A percentile compares a stretch with the other conserved stretches of the same genome.
phyloP scores from a whole-genome alignment of 2,113 vertebrate genomes.

The Anas platyrhynchos region DNA sequence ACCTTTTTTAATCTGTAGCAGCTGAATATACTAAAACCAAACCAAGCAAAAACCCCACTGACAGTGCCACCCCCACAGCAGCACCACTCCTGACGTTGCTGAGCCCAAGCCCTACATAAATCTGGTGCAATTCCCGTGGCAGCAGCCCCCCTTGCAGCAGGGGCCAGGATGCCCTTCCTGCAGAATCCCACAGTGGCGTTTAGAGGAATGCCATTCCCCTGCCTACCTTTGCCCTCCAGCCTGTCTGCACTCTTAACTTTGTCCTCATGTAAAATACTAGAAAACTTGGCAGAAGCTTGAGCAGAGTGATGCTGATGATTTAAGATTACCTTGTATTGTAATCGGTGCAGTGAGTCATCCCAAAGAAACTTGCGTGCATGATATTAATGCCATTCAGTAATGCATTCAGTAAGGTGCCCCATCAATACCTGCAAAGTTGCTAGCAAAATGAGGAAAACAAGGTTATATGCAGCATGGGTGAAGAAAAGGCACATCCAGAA shows the following conservation, averaged over 20 bases:
- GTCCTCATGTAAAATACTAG: background rate
- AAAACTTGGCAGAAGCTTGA: background rate
- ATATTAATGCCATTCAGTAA: background rate
- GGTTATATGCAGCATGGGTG: fast-evolving
- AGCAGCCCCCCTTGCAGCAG: background rate
- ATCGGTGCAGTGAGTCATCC: background rate
- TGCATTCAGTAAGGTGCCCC: background rate
- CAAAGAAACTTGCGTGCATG: background rate
- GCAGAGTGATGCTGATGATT: background rate
- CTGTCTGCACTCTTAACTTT: background rate
- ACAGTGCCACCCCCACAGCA: background rate
- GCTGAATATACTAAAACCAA: background rate
- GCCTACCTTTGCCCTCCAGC: background rate
- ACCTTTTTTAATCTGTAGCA: background rate
- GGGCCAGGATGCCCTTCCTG: background rate
- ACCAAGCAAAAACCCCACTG: background rate
- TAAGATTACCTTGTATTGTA: background rate
- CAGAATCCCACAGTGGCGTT: background rate
- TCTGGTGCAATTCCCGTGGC: background rate
- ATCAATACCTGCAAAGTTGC: background rate
- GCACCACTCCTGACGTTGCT: background rate
- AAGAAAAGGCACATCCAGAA: background rate
- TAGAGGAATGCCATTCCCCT: background rate
- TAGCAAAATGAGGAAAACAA: background rate
- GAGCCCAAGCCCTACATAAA: background rate